Evolutionary conservation across 2,888 invertebrate species (phyloP).

Genomic region (Theodoxus fluviatilis): DNA sequence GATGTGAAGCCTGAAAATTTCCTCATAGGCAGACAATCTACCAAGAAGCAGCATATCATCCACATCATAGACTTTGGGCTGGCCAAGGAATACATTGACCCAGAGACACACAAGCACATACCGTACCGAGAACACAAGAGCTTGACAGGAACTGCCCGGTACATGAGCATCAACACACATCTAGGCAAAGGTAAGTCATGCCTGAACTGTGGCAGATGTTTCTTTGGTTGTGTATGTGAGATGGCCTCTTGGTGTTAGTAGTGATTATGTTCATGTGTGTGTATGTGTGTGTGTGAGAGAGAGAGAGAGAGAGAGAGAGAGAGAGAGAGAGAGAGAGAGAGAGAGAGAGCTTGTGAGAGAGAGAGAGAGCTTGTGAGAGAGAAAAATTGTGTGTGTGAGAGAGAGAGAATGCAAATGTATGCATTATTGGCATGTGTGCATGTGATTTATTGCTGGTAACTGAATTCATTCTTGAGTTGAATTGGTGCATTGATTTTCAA

Average conservation of each 20-base stretch:
- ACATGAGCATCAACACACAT: conserved; percentile 99
- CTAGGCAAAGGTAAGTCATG: conserved; percentile 85
- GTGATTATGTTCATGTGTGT: neutral
- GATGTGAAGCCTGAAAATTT: conserved; percentile 99
- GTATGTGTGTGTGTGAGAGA: neutral
- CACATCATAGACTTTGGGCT: conserved; percentile 99
- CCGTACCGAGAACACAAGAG: conserved; percentile 99
- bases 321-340: too few species aligned
- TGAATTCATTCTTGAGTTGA: too few species aligned
- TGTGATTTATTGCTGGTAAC: too few species aligned
- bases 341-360: too few species aligned
- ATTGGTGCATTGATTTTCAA: too few species aligned
- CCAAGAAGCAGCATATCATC: conserved; percentile 97
- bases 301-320: neutral
- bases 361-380: too few species aligned
- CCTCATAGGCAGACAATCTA: conserved; percentile 95
- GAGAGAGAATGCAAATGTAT: too few species aligned
- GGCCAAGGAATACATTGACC: conserved; percentile 99
- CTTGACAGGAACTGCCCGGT: conserved; percentile 98
- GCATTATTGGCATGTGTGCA: too few species aligned
- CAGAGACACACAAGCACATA: conserved; percentile 93
- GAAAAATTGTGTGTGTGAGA: too few species aligned
- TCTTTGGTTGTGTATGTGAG: neutral
- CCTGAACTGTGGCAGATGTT: neutral
- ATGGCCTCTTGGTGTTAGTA: neutral